Evolutionary conservation across 2,888 invertebrate species (phyloP).

Genomic region (Cecidostiba fungosa): DNA sequence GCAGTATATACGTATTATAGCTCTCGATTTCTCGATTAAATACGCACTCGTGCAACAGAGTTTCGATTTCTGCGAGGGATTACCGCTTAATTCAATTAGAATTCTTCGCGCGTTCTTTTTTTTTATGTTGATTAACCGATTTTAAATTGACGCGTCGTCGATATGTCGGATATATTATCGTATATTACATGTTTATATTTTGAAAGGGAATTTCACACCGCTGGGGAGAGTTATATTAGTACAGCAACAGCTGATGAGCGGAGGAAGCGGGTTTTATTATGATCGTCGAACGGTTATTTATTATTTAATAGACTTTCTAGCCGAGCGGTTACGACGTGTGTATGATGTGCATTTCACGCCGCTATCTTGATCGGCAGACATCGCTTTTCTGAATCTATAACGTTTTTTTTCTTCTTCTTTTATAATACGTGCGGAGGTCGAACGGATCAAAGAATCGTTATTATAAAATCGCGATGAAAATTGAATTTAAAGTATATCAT

Average conservation of each 20-base stretch:
- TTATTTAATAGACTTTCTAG: conserved; percentile 54
- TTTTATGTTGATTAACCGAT: neutral
- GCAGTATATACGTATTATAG: neutral
- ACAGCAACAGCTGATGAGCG: conserved; percentile 9
- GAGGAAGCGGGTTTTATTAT: conserved; percentile 14
- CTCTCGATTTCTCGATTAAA: neutral
- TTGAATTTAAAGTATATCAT: neutral
- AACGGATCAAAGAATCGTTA: neutral
- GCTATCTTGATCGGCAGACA: neutral
- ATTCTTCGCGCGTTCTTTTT: neutral
- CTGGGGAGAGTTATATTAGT: neutral
- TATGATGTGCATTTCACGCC: neutral
- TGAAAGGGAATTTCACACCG: neutral
- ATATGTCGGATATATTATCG: neutral
- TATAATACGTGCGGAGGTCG: neutral
- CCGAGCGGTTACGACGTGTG: neutral
- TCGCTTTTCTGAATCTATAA: neutral
- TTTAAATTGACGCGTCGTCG: neutral
- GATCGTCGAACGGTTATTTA: conserved; percentile 45
- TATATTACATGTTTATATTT: neutral
- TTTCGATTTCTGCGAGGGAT: neutral
- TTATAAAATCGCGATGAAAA: neutral
- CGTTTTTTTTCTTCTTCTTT: neutral
- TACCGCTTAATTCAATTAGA: neutral
- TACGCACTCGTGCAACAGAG: neutral